Evolutionary conservation across 2,113 vertebrate genomes (phyloP), one percentile per base, ranked within the genome.

Genomic region (Lampris incognitus): DNA sequence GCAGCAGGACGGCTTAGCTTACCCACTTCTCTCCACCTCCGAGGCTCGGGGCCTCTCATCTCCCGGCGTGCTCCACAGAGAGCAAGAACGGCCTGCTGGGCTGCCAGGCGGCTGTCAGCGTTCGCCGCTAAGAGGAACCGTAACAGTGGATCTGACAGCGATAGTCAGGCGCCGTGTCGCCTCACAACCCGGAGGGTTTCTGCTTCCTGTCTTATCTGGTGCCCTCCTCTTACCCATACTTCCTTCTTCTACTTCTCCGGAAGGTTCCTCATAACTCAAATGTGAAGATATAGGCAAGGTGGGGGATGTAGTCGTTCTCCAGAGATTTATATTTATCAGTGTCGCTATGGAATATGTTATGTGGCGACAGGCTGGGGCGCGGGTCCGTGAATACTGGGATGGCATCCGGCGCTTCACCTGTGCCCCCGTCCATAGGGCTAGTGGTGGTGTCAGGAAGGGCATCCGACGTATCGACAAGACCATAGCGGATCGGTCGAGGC

Each of bases 211-310:
- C 55, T 36, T 56, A 36, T 44, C 41, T 10, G 6, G n/a, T 56
- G 41, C 9, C 60, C 2, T 38, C 40, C 8, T 51, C n/a, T 41
- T 55, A 8, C 58, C 6, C 59, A 4, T 39, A 40, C 38, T 6
- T 38, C 10, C 62, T 13, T 72, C 38, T 8, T 56, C 58, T 65
- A 5, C 56, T 57, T 6, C 54, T 36, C 54, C 55, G 65, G 76
- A 83, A 59, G 37, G 61, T 51, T 63, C 50, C 52, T 60, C 1
- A 74, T 69, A 24, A 24, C 24, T 46, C 40, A 54, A 63, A 11
- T 78, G 55, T 59, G 67, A 60, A 66, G 60, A 70, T 66, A 36
- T n/a, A 6, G 11, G 41, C 57, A 41, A 8, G 9, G 36, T 2
- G 1, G 66, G 56, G 66, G 56, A 48, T 42, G 42, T 55, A 37